Conservation (phyloP, 2,113 vertebrate species). For the Oncorhynchus kisutch region DNA sequence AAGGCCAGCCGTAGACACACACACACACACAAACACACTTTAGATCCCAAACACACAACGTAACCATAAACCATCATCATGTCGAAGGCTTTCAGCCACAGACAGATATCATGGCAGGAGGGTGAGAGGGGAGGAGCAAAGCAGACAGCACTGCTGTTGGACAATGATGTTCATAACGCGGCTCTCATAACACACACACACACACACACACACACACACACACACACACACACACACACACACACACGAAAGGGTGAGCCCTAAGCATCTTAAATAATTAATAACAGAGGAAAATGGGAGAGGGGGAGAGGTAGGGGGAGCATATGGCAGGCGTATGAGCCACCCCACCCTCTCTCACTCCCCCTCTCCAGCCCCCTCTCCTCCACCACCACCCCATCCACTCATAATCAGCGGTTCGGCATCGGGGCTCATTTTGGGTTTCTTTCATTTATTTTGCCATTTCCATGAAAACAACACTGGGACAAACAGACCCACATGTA, state of each 20-base stretch:
- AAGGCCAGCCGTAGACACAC: conserved; percentile 43
- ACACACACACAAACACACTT: conserved; percentile 7
- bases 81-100: background rate
- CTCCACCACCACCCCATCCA: conserved; percentile 6
- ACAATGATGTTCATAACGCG: conserved; percentile 10
- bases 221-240: no score
- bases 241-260: conserved; percentile 21
- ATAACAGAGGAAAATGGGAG: conserved; percentile 25
- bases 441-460: conserved; percentile 64
- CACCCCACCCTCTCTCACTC: conserved; percentile 6
- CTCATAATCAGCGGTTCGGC: conserved; percentile 62
- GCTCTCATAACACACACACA: conserved; percentile 5
- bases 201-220: no score
- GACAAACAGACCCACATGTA: conserved; percentile 63
- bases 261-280: conserved; percentile 39
- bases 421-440: conserved; percentile 55
- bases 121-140: no score
- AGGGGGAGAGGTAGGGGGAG: conserved; percentile 17
- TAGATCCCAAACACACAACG: conserved; percentile 2
- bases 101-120: no score
- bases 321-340: conserved; percentile 42
- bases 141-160: background rate
- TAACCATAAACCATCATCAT: conserved; percentile 20
- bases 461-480: conserved; percentile 54
- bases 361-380: conserved; percentile 1